Evolutionary conservation across 2,113 vertebrate species (phyloP).

Genomic region (Zeus faber): DNA sequence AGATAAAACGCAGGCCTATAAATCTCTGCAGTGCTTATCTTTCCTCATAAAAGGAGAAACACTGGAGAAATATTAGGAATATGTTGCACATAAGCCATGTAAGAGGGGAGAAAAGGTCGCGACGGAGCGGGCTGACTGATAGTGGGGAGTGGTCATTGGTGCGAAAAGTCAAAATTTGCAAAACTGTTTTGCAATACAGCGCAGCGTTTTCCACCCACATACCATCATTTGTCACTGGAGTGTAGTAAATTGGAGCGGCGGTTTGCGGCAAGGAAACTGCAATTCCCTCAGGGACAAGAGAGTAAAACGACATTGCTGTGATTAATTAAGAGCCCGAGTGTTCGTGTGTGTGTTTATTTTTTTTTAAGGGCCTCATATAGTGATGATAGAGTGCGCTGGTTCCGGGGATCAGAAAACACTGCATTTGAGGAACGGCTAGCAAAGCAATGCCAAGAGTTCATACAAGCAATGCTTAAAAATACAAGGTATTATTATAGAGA

Average conservation of each 20-base stretch:
- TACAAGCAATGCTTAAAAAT: too few species aligned
- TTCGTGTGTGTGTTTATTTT: conserved; percentile 14
- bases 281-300: conserved; percentile 9
- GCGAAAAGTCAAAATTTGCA: too few species aligned
- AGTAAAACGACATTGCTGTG: conserved; percentile 37
- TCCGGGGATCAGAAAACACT: conserved; percentile 12
- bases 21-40: conserved; percentile 50
- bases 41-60: conserved; percentile 14
- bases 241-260: conserved; percentile 12
- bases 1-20: conserved; percentile 53
- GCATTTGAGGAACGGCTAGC: neutral
- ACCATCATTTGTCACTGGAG: neutral
- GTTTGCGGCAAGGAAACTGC: conserved; percentile 19
- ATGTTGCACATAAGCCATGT: conserved; percentile 12
- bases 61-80: conserved; percentile 22
- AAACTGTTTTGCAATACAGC: too few species aligned
- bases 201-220: too few species aligned
- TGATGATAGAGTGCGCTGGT: conserved; percentile 26
- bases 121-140: too few species aligned
- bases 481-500: too few species aligned
- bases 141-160: too few species aligned
- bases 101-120: conserved; percentile 1
- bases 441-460: too few species aligned
- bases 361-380: conserved; percentile 21
- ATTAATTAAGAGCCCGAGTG: conserved; percentile 54